These are phyloP conservation scores for Moxostoma hubbsi DNA, from an alignment of 2,797 vertebrate species.

Conservation along the genomic window DNA sequence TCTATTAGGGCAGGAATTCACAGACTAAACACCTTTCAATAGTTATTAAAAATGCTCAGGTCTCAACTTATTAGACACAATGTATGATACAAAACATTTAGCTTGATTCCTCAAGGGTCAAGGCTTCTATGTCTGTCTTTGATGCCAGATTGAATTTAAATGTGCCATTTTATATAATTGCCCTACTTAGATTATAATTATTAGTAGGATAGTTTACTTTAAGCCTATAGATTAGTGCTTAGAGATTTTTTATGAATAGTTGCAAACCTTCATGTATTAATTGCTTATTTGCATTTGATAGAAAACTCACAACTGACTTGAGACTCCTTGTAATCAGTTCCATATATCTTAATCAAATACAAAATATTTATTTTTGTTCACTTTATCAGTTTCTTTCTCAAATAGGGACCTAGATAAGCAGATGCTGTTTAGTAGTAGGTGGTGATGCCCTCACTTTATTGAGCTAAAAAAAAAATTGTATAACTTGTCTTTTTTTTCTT, in stretches of 20 bases:
- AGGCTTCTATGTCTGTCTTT: constrained; percentile 54
- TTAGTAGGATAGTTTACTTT: constrained; percentile 58
- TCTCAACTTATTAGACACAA: constrained; percentile 58
- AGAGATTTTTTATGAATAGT: constrained; percentile 55
- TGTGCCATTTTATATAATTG: constrained; percentile 67
- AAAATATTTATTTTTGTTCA: constrained; percentile 67
- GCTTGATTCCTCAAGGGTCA: constrained; percentile 66
- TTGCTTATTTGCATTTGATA: constrained; percentile 56
- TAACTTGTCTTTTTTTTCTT: constrained; percentile 35
- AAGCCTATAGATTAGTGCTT: constrained; percentile 57
- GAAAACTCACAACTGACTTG: constrained; percentile 55
- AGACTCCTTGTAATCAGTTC: constrained; percentile 62
- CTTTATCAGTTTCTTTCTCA: constrained; percentile 59
- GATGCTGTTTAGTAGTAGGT: constrained; percentile 63
- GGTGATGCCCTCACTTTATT: constrained; percentile 59
- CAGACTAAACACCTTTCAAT: constrained; percentile 40
- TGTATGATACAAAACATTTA: constrained; percentile 49
- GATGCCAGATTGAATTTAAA: constrained; percentile 56
- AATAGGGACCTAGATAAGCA: constrained; percentile 59
- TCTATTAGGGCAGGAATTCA: constrained; percentile 56
- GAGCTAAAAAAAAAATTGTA: constrained; percentile 61
- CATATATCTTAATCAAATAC: constrained; percentile 66
- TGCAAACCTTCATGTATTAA: constrained; percentile 54
- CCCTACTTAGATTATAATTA: constrained; percentile 53
- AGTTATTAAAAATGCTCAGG: constrained; percentile 58